Conservation (phyloP, 1,140 invertebrate genomes). For the Anoplolepis gracilipes region DNA sequence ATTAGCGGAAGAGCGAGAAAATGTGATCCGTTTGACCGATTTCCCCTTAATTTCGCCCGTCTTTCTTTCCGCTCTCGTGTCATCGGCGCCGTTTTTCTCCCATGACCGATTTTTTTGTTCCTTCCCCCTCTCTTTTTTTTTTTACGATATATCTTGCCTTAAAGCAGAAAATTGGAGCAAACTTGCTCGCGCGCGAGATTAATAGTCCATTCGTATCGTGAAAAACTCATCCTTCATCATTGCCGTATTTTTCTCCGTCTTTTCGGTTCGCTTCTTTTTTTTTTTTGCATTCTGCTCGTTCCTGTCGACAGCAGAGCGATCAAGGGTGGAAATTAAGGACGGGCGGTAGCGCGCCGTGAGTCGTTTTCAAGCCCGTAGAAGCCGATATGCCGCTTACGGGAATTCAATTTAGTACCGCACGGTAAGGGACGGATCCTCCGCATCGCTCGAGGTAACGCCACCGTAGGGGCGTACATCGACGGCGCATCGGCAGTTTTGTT, state of each 20-base stretch:
- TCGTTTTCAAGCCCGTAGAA: constrained; percentile 59
- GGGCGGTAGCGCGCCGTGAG: constrained; percentile 67
- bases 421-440: constrained; percentile 62
- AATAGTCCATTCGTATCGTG: constrained; percentile 71
- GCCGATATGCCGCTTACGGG: constrained; percentile 59
- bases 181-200: constrained; percentile 56
- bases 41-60: constrained; percentile 48
- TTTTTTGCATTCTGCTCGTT: constrained; percentile 63
- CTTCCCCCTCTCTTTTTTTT: constrained; percentile 1
- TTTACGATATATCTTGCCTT: constrained; percentile 37
- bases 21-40: constrained; percentile 49
- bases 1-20: constrained; percentile 39
- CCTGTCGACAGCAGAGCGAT: constrained; percentile 65
- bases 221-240: constrained; percentile 66
- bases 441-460: constrained; percentile 53
- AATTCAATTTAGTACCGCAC: constrained; percentile 69
- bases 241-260: constrained; percentile 48
- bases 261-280: constrained; percentile 55
- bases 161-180: constrained; percentile 49
- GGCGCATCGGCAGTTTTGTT: constrained; percentile 55
- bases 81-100: constrained; percentile 46
- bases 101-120: constrained; percentile 15
- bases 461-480: constrained; percentile 35
- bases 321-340: constrained; percentile 69
- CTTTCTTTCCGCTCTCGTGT: constrained; percentile 52